A percentile compares a stretch with the other conserved stretches of the same genome.
These are phyloP conservation scores for Gorsachius magnificus DNA, from an alignment of 2,797 vertebrate genomes.

Conservation along the genomic window DNA sequence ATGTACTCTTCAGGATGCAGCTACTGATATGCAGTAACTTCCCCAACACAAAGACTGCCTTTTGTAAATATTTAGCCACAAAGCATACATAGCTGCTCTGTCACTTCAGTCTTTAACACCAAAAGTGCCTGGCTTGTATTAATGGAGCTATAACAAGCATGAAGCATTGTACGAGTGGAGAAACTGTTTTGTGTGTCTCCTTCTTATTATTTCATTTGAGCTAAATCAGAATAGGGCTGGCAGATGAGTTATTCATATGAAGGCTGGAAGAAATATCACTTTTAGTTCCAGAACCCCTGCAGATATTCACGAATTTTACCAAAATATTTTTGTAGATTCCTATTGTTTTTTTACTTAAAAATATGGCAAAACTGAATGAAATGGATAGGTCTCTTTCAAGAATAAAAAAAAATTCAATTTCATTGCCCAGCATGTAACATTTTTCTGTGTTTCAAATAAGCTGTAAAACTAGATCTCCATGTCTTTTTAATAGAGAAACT, in stretches of 20 bases:
- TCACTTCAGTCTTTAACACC: slow-evolving; percentile 24
- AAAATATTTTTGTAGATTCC: slow-evolving; percentile 78
- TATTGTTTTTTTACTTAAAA: slow-evolving; percentile 77
- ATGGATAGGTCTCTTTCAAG: slow-evolving; percentile 73
- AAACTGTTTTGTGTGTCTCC: slow-evolving; percentile 48
- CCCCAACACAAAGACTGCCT: neutral
- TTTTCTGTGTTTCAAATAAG: slow-evolving; percentile 76
- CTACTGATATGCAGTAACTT: neutral
- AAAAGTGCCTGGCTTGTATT: slow-evolving; percentile 48
- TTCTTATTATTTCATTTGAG: slow-evolving; percentile 71
- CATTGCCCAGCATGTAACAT: slow-evolving; percentile 77
- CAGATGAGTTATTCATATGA: slow-evolving; percentile 66
- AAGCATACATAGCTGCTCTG: neutral
- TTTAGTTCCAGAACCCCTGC: slow-evolving; percentile 61
- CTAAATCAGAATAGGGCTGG: slow-evolving; percentile 56
- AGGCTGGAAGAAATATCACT: slow-evolving; percentile 64
- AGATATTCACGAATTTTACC: slow-evolving; percentile 72
- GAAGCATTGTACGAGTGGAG: slow-evolving; percentile 16
- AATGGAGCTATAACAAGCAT: slow-evolving; percentile 47
- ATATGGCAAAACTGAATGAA: slow-evolving; percentile 73
- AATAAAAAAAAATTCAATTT: slow-evolving; percentile 77
- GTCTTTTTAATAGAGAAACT: slow-evolving; percentile 75
- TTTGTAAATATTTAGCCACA: slow-evolving; percentile 22
- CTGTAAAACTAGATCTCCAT: slow-evolving; percentile 75
- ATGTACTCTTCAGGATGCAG: neutral